Evolutionary conservation across 2,113 vertebrate genomes (phyloP).

Genomic region (Zonotrichia leucophrys): DNA sequence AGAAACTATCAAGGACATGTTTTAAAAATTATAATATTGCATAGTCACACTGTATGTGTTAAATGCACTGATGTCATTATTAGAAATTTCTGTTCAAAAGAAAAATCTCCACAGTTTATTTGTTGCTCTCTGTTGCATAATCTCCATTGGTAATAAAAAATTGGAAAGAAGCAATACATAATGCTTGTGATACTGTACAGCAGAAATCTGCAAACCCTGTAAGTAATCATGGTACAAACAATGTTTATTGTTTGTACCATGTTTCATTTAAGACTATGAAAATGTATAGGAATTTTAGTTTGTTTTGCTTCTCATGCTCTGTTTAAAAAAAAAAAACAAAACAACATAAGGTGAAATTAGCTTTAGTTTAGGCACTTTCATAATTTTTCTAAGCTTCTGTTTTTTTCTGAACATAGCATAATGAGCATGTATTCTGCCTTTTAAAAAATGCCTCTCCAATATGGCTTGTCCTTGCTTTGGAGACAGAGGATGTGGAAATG

Average conservation of each 20-base stretch:
- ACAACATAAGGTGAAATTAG: neutral
- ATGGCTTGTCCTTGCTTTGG: neutral
- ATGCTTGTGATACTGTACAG: constrained; percentile 5
- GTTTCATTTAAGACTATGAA: neutral
- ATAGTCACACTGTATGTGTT: neutral
- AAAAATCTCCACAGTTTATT: neutral
- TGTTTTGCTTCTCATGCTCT: neutral
- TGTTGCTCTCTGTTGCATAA: neutral
- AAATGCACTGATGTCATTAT: neutral
- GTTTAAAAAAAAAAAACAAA: neutral
- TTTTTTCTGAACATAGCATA: neutral
- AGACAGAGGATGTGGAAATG: neutral
- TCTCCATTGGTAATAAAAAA: neutral
- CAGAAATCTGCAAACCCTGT: neutral
- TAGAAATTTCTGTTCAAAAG: neutral
- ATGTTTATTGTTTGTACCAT: neutral
- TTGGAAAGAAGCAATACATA: neutral
- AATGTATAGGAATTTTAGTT: neutral
- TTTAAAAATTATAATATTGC: neutral
- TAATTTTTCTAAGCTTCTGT: neutral
- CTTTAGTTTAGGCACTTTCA: neutral
- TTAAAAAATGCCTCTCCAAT: neutral
- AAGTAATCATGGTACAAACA: neutral
- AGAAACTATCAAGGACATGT: neutral
- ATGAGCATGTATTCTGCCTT: neutral